Percentiles rank a stretch among this genome's conserved stretches.
These are phyloP conservation scores for Acrossocheilus wenchowensis DNA, from an alignment of 2,797 vertebrate species.

Conservation along the genomic window DNA sequence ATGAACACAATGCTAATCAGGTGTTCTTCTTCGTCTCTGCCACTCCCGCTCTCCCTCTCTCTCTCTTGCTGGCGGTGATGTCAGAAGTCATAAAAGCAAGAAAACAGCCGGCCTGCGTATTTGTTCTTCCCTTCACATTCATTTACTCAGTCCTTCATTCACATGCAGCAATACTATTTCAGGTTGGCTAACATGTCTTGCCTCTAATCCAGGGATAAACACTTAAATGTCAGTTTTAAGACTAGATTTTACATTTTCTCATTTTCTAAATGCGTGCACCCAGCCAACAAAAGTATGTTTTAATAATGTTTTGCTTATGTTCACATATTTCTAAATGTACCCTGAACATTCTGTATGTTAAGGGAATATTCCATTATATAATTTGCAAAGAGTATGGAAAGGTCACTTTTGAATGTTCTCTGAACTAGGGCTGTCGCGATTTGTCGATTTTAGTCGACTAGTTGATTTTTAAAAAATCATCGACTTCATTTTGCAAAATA, in stretches of 20 bases:
- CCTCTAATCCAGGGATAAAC: background rate
- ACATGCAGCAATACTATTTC: conserved; percentile 19
- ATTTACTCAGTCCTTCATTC: conserved; percentile 43
- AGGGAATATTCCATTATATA: too few relatives aligned
- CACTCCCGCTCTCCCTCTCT: conserved; percentile 37
- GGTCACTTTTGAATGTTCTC: too few relatives aligned
- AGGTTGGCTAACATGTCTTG: background rate
- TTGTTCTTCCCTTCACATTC: conserved; percentile 43
- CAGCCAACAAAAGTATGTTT: background rate
- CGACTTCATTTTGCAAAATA: too few relatives aligned
- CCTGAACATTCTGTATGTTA: too few relatives aligned
- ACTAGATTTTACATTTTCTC: background rate
- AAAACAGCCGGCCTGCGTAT: conserved; percentile 46
- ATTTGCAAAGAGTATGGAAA: too few relatives aligned
- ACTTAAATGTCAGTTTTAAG: background rate
- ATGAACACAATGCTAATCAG: conserved; percentile 80
- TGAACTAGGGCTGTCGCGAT: too few relatives aligned
- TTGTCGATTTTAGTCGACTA: too few relatives aligned
- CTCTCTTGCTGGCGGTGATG: conserved; percentile 48
- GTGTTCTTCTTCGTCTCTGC: conserved; percentile 42
- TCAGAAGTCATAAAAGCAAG: conserved; percentile 60
- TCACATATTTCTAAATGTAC: background rate
- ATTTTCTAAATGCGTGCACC: background rate
- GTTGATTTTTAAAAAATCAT: too few relatives aligned
- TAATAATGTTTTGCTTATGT: background rate